Percentiles rank a stretch among this genome's conserved stretches.
Evolutionary conservation across 2,888 invertebrate species (phyloP).

Genomic region (Tetragnatha montana): DNA sequence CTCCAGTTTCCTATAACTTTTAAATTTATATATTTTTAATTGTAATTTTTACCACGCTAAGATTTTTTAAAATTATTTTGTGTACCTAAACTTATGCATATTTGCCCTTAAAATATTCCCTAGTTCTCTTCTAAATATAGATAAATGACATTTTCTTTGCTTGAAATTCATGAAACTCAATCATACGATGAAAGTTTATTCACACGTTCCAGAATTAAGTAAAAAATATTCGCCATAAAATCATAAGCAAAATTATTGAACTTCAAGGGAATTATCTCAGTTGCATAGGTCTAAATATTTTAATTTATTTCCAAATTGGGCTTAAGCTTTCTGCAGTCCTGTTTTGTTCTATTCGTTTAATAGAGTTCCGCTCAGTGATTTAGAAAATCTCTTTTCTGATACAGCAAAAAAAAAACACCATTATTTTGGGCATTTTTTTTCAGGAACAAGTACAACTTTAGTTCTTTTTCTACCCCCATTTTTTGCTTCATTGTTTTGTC

Average conservation of each 20-base stretch:
- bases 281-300: neutral
- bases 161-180: neutral
- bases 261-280: neutral
- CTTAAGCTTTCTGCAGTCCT: neutral
- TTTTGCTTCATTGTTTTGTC: neutral
- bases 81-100: too few relatives aligned
- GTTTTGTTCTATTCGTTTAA: neutral
- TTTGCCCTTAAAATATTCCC: too few relatives aligned
- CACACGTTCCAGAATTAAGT: neutral
- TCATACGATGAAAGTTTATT: neutral
- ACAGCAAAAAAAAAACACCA: neutral
- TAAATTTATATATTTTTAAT: too few relatives aligned
- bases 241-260: neutral
- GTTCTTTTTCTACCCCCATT: neutral
- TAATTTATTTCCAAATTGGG: neutral
- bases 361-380: neutral
- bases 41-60: too few relatives aligned
- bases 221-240: neutral
- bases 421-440: neutral
- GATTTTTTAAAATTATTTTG: too few relatives aligned
- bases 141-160: too few relatives aligned
- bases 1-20: too few relatives aligned
- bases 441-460: neutral
- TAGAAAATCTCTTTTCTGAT: constrained; percentile 1
- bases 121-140: too few relatives aligned